A percentile compares a stretch with the other conserved stretches of the same genome.
These are phyloP conservation scores for Thripadectes ignobilis DNA, from an alignment of 2,797 vertebrate genomes.

Conservation along the genomic window DNA sequence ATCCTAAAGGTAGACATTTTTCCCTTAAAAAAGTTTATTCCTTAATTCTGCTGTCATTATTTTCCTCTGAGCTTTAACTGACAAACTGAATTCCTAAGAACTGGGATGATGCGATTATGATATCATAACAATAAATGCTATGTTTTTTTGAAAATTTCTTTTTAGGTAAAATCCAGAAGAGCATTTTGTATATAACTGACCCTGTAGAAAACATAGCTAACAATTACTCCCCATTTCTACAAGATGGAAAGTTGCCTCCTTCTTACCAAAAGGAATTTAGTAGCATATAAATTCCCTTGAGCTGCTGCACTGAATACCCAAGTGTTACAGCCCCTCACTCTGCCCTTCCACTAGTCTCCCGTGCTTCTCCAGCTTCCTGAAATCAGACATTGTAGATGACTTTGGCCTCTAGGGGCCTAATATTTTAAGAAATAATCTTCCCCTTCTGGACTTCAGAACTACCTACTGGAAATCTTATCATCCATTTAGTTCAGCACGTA, in stretches of 20 bases:
- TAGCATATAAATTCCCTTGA: not conserved
- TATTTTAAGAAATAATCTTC: slow-evolving; percentile 58
- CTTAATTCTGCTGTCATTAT: not conserved
- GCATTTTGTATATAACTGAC: slow-evolving; percentile 20
- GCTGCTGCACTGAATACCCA: not conserved
- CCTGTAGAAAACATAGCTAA: slow-evolving; percentile 2
- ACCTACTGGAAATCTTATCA: slow-evolving; percentile 67
- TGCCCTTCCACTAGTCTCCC: not conserved
- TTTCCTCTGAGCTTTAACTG: slow-evolving; percentile 21
- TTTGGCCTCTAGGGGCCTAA: slow-evolving; percentile 30
- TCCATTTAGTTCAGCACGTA: slow-evolving; percentile 61
- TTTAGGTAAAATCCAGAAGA: slow-evolving; percentile 31
- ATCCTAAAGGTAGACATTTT: not conserved
- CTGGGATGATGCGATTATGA: slow-evolving; percentile 15
- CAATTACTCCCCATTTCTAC: not conserved
- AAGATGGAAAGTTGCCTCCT: slow-evolving; percentile 1
- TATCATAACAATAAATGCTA: slow-evolving; percentile 12
- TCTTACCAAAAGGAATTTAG: slow-evolving; percentile 21
- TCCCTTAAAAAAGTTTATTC: not conserved
- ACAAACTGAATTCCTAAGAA: slow-evolving; percentile 7
- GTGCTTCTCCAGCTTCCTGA: slow-evolving; percentile 20
- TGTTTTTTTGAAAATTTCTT: not conserved
- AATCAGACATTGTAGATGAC: slow-evolving; percentile 58
- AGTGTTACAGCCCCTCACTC: not conserved
- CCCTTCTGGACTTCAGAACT: slow-evolving; percentile 54